phyloP scores from a whole-genome alignment of 2,888 invertebrate species.

The Cyclophora albipunctata region DNA sequence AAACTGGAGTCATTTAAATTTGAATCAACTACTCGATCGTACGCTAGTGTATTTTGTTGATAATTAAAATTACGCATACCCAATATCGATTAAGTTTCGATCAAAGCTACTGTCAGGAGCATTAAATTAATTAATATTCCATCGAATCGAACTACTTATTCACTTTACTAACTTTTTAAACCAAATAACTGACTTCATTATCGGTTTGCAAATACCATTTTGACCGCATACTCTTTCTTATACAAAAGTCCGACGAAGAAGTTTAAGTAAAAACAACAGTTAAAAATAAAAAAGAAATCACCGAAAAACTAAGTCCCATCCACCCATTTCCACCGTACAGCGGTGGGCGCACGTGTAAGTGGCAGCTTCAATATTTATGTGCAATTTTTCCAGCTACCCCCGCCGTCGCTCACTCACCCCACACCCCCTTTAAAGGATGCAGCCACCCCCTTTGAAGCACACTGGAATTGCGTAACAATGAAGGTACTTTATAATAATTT shows the following conservation, averaged over 20 bases:
- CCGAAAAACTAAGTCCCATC: slow-evolving; percentile 27
- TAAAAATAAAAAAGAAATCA: neutral
- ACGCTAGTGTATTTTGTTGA: no score
- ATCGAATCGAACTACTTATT: no score
- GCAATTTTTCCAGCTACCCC: slow-evolving; percentile 70
- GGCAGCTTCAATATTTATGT: slow-evolving; percentile 77
- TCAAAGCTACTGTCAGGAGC: no score
- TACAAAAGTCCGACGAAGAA: neutral
- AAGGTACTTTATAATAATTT: slow-evolving; percentile 53
- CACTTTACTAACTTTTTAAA: no score
- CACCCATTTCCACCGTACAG: slow-evolving; percentile 29
- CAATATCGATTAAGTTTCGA: no score
- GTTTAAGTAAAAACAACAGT: neutral
- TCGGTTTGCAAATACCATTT: no score
- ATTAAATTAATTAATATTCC: no score
- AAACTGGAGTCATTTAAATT: no score
- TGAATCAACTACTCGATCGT: no score
- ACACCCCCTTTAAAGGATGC: slow-evolving; percentile 62
- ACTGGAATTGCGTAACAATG: slow-evolving; percentile 62
- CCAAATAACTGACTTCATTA: no score
- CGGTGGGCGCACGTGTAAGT: slow-evolving; percentile 73
- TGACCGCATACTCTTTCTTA: no score
- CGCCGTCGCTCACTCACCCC: slow-evolving; percentile 25
- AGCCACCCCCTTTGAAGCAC: slow-evolving; percentile 41
- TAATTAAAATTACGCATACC: no score